A percentile compares a stretch with the other conserved stretches of the same genome.
Conservation (phyloP, 2,797 vertebrate genomes). For the Esox lucius region DNA sequence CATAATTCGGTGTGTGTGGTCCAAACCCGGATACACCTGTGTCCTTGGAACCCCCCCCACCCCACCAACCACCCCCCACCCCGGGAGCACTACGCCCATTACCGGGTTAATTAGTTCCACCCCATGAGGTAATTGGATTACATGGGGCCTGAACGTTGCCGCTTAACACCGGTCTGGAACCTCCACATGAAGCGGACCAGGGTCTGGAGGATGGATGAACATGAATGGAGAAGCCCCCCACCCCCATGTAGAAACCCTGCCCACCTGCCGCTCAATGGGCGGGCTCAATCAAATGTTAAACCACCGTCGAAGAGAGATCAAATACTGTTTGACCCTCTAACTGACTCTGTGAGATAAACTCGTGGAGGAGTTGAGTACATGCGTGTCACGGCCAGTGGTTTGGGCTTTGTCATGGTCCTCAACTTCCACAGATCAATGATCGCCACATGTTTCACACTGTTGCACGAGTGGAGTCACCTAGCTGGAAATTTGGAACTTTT, state of each 20-base stretch:
- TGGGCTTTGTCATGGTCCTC: background rate
- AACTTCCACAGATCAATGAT: background rate
- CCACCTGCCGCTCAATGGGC: no score
- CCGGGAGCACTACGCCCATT: no score
- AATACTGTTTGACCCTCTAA: background rate
- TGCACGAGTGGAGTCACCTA: background rate
- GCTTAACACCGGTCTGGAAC: background rate
- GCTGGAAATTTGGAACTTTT: background rate
- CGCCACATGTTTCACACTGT: background rate
- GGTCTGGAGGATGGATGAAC: background rate
- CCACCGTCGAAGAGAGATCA: background rate
- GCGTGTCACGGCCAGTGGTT: background rate
- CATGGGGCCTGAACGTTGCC: no score
- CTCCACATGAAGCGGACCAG: background rate
- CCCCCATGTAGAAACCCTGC: no score
- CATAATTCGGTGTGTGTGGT: conserved; percentile 65
- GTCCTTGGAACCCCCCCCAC: conserved; percentile 48
- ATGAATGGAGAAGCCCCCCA: background rate
- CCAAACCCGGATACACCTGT: conserved; percentile 67
- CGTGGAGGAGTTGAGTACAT: background rate
- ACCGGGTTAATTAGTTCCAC: no score
- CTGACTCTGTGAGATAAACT: background rate
- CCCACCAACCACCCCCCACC: background rate
- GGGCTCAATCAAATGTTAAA: no score
- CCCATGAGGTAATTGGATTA: no score